Evolutionary conservation across 2,113 vertebrate species (phyloP).

Genomic region (Excalfactoria chinensis): DNA sequence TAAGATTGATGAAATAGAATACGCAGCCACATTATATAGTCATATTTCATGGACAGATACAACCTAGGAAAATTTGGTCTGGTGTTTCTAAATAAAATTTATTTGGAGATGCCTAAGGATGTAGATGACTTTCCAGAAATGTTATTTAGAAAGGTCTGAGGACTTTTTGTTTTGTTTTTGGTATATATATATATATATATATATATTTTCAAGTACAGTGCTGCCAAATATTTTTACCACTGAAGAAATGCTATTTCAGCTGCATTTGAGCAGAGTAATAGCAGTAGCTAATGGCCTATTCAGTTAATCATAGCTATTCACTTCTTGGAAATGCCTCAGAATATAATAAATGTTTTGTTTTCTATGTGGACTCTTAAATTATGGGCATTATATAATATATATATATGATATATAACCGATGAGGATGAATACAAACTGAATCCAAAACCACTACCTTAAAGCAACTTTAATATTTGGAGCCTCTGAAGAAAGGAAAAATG

Average conservation of each 20-base stretch:
- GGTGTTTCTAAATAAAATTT: slow-evolving; percentile 38
- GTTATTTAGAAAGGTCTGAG: neutral
- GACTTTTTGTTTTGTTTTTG: neutral
- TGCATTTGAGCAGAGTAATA: slow-evolving; percentile 9
- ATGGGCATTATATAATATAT: slow-evolving; percentile 20
- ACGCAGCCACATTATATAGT: neutral
- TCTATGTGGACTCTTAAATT: slow-evolving; percentile 24
- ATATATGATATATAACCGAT: slow-evolving; percentile 10
- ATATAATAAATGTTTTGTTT: slow-evolving; percentile 45
- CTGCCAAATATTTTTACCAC: slow-evolving; percentile 24
- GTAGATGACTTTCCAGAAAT: slow-evolving; percentile 24
- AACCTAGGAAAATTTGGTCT: neutral
- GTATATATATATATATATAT: too few relatives aligned
- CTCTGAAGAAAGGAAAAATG: neutral
- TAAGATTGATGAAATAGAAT: neutral
- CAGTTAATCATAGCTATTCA: slow-evolving; percentile 15
- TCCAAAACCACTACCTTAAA: neutral
- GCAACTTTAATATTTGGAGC: neutral
- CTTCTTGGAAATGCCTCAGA: slow-evolving; percentile 21
- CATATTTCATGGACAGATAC: neutral
- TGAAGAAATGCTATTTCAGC: slow-evolving; percentile 20
- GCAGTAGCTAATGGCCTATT: neutral
- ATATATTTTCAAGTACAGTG: neutral
- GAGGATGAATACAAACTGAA: neutral
- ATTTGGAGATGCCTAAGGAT: slow-evolving; percentile 12